A percentile compares a stretch with the other conserved stretches of the same genome.
Conservation (phyloP, 1,140 invertebrate species). For the Centruroides sculpturatus region DNA sequence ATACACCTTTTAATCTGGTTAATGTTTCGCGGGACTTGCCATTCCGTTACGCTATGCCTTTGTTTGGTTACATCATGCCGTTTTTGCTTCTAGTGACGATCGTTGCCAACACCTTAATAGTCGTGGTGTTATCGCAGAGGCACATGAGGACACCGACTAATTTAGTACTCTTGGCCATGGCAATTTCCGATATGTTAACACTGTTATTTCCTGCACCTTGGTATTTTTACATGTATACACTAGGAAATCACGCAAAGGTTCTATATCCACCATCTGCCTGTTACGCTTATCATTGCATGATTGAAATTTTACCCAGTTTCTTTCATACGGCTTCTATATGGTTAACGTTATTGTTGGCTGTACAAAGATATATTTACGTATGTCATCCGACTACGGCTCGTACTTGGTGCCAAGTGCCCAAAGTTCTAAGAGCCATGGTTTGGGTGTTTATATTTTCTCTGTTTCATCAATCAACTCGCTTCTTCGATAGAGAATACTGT, state of each 20-base stretch:
- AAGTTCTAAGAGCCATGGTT: slow-evolving; percentile 56
- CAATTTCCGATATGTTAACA: slow-evolving; percentile 81
- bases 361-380: slow-evolving; percentile 81
- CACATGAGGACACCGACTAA: slow-evolving; percentile 55
- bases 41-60: slow-evolving; percentile 42
- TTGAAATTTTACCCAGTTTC: slow-evolving; percentile 60
- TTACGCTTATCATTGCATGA: slow-evolving; percentile 52
- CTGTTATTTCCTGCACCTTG: slow-evolving; percentile 73
- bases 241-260: slow-evolving; percentile 66
- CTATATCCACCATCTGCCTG: slow-evolving; percentile 54
- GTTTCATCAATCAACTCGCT: slow-evolving; percentile 59
- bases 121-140: slow-evolving; percentile 47
- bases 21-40: slow-evolving; percentile 28
- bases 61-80: slow-evolving; percentile 64
- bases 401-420: slow-evolving; percentile 71
- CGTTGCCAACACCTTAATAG: slow-evolving; percentile 76
- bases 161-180: slow-evolving; percentile 60
- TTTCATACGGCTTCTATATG: slow-evolving; percentile 87
- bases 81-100: slow-evolving; percentile 72
- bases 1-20: background rate
- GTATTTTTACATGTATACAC: slow-evolving; percentile 67
- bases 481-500: slow-evolving; percentile 47
- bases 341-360: slow-evolving; percentile 69
- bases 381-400: slow-evolving; percentile 71
- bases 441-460: slow-evolving; percentile 57